Percentiles rank a stretch among this genome's conserved stretches.
These are phyloP conservation scores for Bombus cullumanus DNA, from an alignment of 1,140 invertebrate genomes.

Conservation along the genomic window DNA sequence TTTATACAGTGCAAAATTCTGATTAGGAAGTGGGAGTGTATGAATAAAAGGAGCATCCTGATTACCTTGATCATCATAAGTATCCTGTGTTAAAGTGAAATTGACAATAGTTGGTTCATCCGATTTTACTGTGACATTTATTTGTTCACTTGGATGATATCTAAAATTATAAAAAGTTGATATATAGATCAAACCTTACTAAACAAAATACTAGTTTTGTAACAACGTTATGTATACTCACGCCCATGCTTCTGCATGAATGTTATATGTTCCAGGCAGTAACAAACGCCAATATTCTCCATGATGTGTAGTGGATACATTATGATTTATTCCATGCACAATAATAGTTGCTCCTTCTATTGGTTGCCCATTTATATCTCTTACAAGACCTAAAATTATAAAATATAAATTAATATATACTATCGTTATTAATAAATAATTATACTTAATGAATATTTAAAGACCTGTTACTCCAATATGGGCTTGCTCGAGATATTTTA, in stretches of 20 bases:
- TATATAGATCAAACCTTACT: background rate
- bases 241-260: slow-evolving; percentile 89
- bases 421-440: background rate
- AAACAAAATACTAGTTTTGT: background rate
- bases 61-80: slow-evolving; percentile 79
- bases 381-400: slow-evolving; percentile 83
- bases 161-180: slow-evolving; percentile 69
- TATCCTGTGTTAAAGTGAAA: slow-evolving; percentile 79
- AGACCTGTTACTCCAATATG: slow-evolving; percentile 93
- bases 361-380: slow-evolving; percentile 83
- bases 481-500: slow-evolving; percentile 93
- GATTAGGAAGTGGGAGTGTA: slow-evolving; percentile 71
- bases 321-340: slow-evolving; percentile 88
- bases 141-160: slow-evolving; percentile 77
- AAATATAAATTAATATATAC: background rate
- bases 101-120: slow-evolving; percentile 79
- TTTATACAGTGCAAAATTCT: slow-evolving; percentile 64
- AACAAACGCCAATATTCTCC: slow-evolving; percentile 95
- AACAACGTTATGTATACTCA: slow-evolving; percentile 77
- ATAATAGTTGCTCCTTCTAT: slow-evolving; percentile 87
- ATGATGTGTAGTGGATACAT: slow-evolving; percentile 88
- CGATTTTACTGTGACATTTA: slow-evolving; percentile 77
- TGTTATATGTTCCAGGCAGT: slow-evolving; percentile 90
- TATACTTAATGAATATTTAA: slow-evolving; percentile 14
- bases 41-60: slow-evolving; percentile 72